Evolutionary conservation across 2,797 vertebrate species (phyloP).

Genomic region (Xyrichtys novacula): DNA sequence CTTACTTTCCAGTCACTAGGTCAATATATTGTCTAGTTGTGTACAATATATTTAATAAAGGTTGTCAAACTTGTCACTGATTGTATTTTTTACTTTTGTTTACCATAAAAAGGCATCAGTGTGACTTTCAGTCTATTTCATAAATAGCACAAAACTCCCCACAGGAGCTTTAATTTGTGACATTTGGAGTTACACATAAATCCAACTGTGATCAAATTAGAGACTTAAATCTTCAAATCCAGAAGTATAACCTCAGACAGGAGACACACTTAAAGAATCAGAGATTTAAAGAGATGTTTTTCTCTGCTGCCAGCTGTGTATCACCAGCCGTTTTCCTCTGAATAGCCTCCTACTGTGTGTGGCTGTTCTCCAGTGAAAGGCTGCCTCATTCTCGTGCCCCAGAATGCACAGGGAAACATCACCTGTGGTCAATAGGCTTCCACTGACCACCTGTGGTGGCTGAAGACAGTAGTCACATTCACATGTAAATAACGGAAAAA

Average conservation of each 20-base stretch:
- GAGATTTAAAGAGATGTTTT: not conserved
- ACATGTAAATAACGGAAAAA: conserved; percentile 47
- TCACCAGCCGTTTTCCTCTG: conserved; percentile 18
- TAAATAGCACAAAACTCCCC: no score
- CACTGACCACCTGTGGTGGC: conserved; percentile 54
- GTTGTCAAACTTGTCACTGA: no score
- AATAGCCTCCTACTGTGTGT: conserved; percentile 48
- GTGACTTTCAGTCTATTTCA: no score
- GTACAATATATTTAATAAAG: no score
- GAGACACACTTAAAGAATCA: conserved; percentile 4
- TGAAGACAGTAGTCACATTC: conserved; percentile 37
- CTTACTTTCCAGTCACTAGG: no score
- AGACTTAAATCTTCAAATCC: conserved; percentile 3
- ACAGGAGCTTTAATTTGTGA: no score
- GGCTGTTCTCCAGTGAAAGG: conserved; percentile 53
- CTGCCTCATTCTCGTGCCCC: conserved; percentile 35
- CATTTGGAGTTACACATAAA: no score
- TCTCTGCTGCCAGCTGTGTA: no score
- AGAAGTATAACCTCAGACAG: conserved; percentile 17
- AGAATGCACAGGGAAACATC: conserved; percentile 48
- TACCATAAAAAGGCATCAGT: no score
- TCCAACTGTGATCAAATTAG: no score
- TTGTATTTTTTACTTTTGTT: no score
- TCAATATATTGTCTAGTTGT: no score
- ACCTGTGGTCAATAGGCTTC: conserved; percentile 56